A percentile compares a stretch with the other conserved stretches of the same genome.
These are phyloP conservation scores for Drosophila sulfurigaster DNA, from an alignment of 1,140 invertebrate genomes.

Conservation along the genomic window DNA sequence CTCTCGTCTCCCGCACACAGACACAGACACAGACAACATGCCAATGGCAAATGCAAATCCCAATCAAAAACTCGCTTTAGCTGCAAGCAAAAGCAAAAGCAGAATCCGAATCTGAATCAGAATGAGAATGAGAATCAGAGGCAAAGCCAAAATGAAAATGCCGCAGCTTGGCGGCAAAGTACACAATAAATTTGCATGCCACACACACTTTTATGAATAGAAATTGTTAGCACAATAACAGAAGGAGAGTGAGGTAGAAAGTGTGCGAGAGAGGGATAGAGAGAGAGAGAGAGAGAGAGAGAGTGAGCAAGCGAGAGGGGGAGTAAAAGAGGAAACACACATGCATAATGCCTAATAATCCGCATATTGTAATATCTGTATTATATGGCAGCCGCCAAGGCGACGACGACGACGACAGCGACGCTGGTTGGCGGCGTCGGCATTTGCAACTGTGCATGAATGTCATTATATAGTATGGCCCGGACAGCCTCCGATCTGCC, in stretches of 20 bases:
- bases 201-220: conserved; percentile 75
- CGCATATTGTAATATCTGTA: conserved; percentile 82
- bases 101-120: neutral
- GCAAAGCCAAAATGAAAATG: conserved; percentile 54
- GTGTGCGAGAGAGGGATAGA: neutral
- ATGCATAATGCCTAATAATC: conserved; percentile 82
- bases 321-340: conserved; percentile 10
- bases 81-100: conserved; percentile 13
- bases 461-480: conserved; percentile 66
- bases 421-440: conserved; percentile 35
- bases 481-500: conserved; percentile 19
- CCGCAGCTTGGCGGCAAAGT: conserved; percentile 75
- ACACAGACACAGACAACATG: conserved; percentile 34
- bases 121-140: neutral
- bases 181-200: conserved; percentile 82
- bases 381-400: conserved; percentile 59
- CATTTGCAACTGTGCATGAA: conserved; percentile 67
- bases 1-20: too few species aligned
- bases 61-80: conserved; percentile 68
- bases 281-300: neutral
- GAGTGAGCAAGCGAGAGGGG: conserved; percentile 1
- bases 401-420: neutral
- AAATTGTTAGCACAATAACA: conserved; percentile 78
- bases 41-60: conserved; percentile 72
- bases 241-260: neutral